Evolutionary conservation across 2,113 vertebrate species (phyloP), one percentile per base, ranked within the genome.

Genomic region (Cercopithecus mona): DNA sequence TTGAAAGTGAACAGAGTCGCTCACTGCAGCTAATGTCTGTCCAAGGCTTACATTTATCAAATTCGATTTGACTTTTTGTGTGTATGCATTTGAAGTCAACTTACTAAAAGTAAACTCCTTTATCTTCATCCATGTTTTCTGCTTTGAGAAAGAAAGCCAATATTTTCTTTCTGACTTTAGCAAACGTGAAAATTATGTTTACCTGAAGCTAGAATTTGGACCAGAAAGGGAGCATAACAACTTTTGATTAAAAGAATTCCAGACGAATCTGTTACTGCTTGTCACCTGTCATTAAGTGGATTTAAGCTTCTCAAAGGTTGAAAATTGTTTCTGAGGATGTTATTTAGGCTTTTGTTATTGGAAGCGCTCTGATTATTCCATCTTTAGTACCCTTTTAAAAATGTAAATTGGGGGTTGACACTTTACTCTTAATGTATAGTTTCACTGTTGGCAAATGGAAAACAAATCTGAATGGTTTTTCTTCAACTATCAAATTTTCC

Each of bases 401-500:
- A 32, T 91, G 72, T 61, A 45, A 83, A 81, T 90, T 72, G 14
- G 6, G 2, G 17, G 5, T 30, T 87, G 30, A n/a, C 66, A 91
- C 7, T 82, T 90, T 89, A 72, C 32, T 88, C 3, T 64, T 64
- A 64, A 64, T 84, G 16, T 84, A 64, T 90, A 80, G 6, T 90
- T 88, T 94, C 18, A 85, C 50, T 32, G 45, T 70, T 83, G 22
- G 48, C 4, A 12, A 87, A 72, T 43, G 32, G 52, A 16, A 25
- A 96, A 55, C 87, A 61, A 85, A 43, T n/a, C 1, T 12, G 2
- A 84, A 40, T 89, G 57, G 55, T 57, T 92, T 94, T 93, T 68
- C 1, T 90, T 93, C 97, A 73, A 79, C 25, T 68, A 82, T 75
- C 68, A 97, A 48, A 40, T 95, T 91, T 82, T 95, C 80, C 55